phyloP scores from a whole-genome alignment of 2,888 invertebrate genomes.

The Stegophylla sp. region DNA sequence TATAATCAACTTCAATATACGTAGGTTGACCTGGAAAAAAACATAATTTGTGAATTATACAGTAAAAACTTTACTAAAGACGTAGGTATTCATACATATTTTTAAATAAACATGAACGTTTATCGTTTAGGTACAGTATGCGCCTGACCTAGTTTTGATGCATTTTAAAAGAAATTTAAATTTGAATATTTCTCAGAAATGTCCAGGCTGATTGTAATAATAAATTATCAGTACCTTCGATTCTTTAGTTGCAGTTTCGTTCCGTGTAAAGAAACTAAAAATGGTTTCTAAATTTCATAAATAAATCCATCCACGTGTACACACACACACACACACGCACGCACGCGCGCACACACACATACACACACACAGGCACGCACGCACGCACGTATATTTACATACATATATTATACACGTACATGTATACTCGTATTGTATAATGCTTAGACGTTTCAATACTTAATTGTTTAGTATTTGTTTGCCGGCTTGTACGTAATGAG shows the following conservation, averaged over 20 bases:
- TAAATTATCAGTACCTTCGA: background rate
- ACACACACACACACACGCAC: no score
- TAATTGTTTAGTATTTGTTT: constrained; percentile 56
- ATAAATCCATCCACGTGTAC: constrained; percentile 30
- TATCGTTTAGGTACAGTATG: no score
- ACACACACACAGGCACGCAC: no score
- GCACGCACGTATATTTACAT: background rate
- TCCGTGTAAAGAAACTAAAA: constrained; percentile 18
- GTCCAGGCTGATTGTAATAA: background rate
- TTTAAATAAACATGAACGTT: no score
- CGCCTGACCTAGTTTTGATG: background rate
- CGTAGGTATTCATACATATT: no score
- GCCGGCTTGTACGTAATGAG: constrained; percentile 41
- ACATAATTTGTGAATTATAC: no score
- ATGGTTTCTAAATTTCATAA: constrained; percentile 25
- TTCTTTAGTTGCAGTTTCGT: constrained; percentile 14
- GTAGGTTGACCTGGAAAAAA: no score
- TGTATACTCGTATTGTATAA: constrained; percentile 7
- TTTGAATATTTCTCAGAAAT: background rate
- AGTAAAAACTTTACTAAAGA: no score
- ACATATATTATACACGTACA: background rate
- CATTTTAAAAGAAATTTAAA: background rate
- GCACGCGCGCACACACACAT: no score
- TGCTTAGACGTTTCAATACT: constrained; percentile 56
- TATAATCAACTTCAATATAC: no score